Conservation (phyloP, 2,797 vertebrate genomes). For the Hippocampus kuda region DNA sequence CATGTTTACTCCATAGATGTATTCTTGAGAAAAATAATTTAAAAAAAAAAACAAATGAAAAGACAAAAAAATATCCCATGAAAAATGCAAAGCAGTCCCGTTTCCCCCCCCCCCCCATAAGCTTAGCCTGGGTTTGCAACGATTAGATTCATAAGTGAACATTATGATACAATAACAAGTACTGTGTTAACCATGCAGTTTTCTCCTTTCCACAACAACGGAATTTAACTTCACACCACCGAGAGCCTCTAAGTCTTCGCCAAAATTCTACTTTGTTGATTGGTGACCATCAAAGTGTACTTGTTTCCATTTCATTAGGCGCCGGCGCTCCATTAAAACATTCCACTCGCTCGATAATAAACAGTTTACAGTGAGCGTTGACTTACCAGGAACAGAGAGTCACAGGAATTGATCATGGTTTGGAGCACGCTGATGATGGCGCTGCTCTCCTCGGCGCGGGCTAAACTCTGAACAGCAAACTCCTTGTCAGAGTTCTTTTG, state of each 20-base stretch:
- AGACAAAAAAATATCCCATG: too few species aligned
- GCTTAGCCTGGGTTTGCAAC: background rate
- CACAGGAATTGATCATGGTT: slow-evolving; percentile 82
- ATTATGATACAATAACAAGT: background rate
- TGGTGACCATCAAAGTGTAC: slow-evolving; percentile 18
- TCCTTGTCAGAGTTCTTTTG: slow-evolving; percentile 94
- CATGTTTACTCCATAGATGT: background rate
- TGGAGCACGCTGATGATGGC: slow-evolving; percentile 87
- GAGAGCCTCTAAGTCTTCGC: background rate
- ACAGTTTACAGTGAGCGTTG: slow-evolving; percentile 1
- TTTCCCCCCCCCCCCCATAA: too few species aligned
- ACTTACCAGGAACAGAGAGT: slow-evolving; percentile 83
- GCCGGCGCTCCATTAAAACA: slow-evolving; percentile 26
- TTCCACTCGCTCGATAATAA: background rate
- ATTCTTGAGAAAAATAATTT: background rate
- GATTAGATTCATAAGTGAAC: background rate
- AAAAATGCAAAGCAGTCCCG: too few species aligned
- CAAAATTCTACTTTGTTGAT: slow-evolving; percentile 24
- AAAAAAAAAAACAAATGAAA: too few species aligned
- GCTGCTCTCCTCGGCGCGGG: slow-evolving; percentile 86
- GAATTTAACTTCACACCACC: background rate
- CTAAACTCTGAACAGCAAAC: slow-evolving; percentile 89
- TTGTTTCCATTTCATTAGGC: slow-evolving; percentile 41
- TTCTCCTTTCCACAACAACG: background rate
- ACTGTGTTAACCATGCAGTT: background rate